Base-by-base conservation (phyloP, 2,797 vertebrate genomes). In the Aplochiton taeniatus region DNA sequence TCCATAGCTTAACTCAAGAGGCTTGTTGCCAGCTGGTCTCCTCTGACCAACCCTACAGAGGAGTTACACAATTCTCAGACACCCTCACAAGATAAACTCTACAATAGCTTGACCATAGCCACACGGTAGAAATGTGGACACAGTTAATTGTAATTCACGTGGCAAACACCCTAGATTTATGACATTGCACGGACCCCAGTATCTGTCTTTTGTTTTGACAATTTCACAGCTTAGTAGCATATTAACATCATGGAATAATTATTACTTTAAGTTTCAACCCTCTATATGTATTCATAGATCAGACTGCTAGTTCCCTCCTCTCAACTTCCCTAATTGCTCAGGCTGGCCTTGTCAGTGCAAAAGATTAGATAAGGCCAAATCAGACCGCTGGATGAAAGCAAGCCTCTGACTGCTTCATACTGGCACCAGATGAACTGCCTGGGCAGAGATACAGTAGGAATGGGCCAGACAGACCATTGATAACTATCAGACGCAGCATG, bases 291-390 rank as follows among this genome's bases (percentile, higher is more conserved):
- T 8, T 57, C 20, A 42, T 41, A 55, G 4, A 10, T 12, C 31
- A 41, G 20, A 42, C 6, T 51, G 50, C 50, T 17, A 8, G 6
- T n/a, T n/a, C 14, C 48, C 16, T 50, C 48, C 16, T 50, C 48
- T 13, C 11, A 31, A 11, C 16, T 46, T 44, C 43, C 17, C 46
- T 41, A 12, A 44, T 46, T 47, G 4, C 8, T 42, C 48, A 49
- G 19, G 44, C 59, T 18, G 10, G n/a, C 49, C 43, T 16, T 62
- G 48, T 31, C 20, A 61, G 14, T 20, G 48, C 12, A 31, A 43
- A 49, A 20, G 58, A 62, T 62, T 51, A 62, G 49, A 62, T 62
- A 62, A 51, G 41, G 16, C 20, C 41, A 14, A 42, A 9, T 57
- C 54, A 42, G 31, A 42, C 48, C 5, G 47, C 12, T 62, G 48